Base-by-base conservation (phyloP, 2,113 vertebrate species). In the Illadopsis cleaveri region DNA sequence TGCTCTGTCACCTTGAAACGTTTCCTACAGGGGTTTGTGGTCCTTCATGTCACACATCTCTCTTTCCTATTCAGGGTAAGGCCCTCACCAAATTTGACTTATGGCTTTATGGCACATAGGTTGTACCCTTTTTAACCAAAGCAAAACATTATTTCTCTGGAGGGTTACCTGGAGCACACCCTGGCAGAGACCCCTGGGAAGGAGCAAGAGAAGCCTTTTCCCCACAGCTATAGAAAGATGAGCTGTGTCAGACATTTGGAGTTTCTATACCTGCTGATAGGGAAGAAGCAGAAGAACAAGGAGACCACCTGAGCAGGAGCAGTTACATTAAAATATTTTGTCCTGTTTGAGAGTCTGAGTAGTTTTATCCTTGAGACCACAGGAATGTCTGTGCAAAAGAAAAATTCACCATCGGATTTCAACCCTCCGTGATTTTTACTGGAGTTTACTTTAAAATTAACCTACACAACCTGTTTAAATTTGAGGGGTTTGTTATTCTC, bases 1-100 rank as follows among this genome's bases (percentile, higher is more conserved):
- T 35, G 69, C 42, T 23, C 44, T 40, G 40, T 10, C 33, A 75
- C 40, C 28, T 61, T 81, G 35, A 27, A 51, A 60, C 0, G 6
- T 2, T 1, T 27, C 68, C 38, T 31, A 0, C 0, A 64, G 69
- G 47, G 12, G 4, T 25, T 3, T 7, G 4, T 0, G 1, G 37
- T 15, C 54, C 60, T 62, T 50, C 22, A 9, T 1, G 6, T 16
- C 76, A 28, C 58, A 27, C 5, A 0, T 12, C 14, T 61, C 33
- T 27, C 58, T 18, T 37, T 30, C 15, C 45, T 40, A 2, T 12
- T 40, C 31, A 40, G 38, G 11, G 37, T 24, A 28, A 42, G 33
- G 11, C 16, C 44, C 24, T 3, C 42, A 73, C 14, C n/a, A 44
- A 24, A 47, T 66, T 19, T 38, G 56, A 25, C 10, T 57, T 56